Evolutionary conservation across 2,113 vertebrate genomes (phyloP), one percentile per base, ranked within the genome.

Genomic region (Sinocyclocheilus anophthalmus): DNA sequence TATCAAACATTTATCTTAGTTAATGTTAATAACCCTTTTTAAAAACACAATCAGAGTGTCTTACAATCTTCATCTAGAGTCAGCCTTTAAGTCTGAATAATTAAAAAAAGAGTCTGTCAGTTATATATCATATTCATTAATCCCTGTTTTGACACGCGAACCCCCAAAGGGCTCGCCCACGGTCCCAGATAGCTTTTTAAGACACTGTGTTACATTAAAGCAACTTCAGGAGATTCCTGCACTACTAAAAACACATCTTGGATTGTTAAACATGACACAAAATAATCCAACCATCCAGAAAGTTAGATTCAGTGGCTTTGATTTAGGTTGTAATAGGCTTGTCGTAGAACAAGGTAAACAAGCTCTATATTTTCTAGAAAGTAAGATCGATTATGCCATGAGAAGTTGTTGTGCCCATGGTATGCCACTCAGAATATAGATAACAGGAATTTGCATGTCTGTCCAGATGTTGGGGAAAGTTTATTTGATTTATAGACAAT

Each of bases 401-500:
- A 48, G 81, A 80, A 67, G 63, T 24, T 81, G 67, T 72, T 67
- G 67, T 76, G 26, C 42, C 13, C 75, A 42, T 65, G 65, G 65
- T n/a, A 33, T n/a, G 20, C 88, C n/a, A 55, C 22, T 53, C 39
- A 57, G 88, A 88, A 87, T 88, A 84, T 84, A 85, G 67, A 88
- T 89, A 84, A 80, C 67, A 22, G 57, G n/a, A 70, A 90, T 90
- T 88, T 87, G 78, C 85, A 87, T 87, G 78, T 90, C 33, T 72
- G 79, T 88, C 89, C 85, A 88, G 89, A 87, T 90, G 89, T 81
- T 88, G 67, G 67, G 70, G 50, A 75, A 84, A 50, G 73, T 90
- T 86, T 86, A 86, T 84, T 82, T 85, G 87, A 87, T 87, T 87
- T 84, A 88, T 57, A 82, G 85, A 85, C 79, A 77, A 89, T 79